Base-by-base conservation (phyloP, 2,113 vertebrate species). In the Tyrannus savana region DNA sequence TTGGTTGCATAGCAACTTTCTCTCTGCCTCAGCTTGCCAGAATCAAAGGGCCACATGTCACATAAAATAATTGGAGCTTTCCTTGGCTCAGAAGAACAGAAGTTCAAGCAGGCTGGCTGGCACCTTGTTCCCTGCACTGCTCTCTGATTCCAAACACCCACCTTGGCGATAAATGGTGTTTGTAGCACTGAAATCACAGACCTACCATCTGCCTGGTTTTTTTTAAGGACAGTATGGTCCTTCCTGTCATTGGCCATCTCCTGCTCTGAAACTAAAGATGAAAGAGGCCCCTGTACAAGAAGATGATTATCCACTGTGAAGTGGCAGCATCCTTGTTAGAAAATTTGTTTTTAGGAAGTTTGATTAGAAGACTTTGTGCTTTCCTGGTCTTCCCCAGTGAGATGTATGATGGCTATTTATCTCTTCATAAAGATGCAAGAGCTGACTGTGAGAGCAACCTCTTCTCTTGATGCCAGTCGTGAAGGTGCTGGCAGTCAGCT, bases 1-100 rank as follows among this genome's bases (percentile, higher is more conserved):
- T 55, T 16, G 50, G 92, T 95, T 91, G 90, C 90, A 62, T 93
- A 91, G 96, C 92, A 93, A 95, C 96, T 89, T 93, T 50, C 71
- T 46, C 56, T 74, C 60, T 71, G 50, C 46, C 59, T 74, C 82
- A 67, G 47, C 64, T 71, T 87, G 81, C 78, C 81, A 84, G 82
- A 87, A 84, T 64, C 50, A 64, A 87, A 92, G 75, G 60, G 60
- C 60, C 77, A 87, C 33, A 33, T 55, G 82, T 59, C 87, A 42
- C 42, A 74, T 62, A 49, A 91, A 94, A 84, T 75, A 77, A 89
- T 94, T 80, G 18, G 80, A 89, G 49, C 24, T 66, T 89, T 93
- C 68, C 64, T 84, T 78, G 60, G 69, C 74, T 89, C 64, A 66
- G 42, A 84, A 58, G 46, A 52, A 78, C 39, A 2, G 0, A 74